A percentile compares a stretch with the other conserved stretches of the same genome.
Evolutionary conservation across 2,888 invertebrate genomes (phyloP).

Genomic region (Polymixis flavicincta): DNA sequence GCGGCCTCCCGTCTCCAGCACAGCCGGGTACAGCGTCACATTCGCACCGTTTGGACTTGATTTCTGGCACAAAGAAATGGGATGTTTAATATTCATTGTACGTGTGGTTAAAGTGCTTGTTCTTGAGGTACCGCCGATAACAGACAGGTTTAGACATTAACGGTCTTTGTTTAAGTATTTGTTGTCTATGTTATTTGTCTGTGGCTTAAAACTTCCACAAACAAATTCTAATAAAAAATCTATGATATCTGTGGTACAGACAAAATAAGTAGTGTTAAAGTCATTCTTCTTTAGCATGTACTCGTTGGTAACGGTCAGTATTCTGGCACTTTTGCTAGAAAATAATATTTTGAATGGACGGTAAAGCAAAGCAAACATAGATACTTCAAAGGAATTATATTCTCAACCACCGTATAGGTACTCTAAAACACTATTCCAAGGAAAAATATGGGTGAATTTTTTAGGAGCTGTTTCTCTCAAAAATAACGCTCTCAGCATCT

Average conservation of each 20-base stretch:
- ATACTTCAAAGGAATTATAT: background rate
- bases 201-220: too few relatives aligned
- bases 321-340: background rate
- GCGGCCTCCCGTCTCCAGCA: constrained; percentile 93
- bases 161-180: constrained; percentile 30
- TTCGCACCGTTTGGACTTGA: constrained; percentile 92
- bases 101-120: constrained; percentile 23
- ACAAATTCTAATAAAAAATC: background rate
- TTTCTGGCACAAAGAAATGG: constrained; percentile 83
- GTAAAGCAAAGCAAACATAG: background rate
- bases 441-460: background rate
- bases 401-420: background rate
- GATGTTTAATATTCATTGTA: constrained; percentile 31
- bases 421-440: background rate
- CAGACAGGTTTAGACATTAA: constrained; percentile 29
- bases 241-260: background rate
- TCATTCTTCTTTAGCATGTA: background rate
- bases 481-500: background rate
- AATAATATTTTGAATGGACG: background rate
- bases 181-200: constrained; percentile 21
- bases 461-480: background rate
- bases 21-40: constrained; percentile 92
- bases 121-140: constrained; percentile 2
- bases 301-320: background rate
- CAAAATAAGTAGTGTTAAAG: background rate